Evolutionary conservation across 2,113 vertebrate genomes (phyloP).

Genomic region (Osmerus eperlanus): DNA sequence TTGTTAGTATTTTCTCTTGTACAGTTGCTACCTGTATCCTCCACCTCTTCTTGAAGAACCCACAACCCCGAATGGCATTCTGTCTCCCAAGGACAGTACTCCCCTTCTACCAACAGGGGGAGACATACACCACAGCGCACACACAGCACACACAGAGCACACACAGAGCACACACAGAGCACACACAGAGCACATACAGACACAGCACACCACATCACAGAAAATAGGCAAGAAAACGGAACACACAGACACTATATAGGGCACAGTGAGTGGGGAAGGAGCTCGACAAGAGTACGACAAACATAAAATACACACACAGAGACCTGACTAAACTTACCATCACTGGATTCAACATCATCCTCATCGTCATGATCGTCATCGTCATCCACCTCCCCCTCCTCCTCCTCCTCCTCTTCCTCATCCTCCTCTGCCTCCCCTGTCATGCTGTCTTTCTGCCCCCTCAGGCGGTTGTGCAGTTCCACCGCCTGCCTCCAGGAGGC

Average conservation of each 20-base stretch:
- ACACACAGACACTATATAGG: not conserved
- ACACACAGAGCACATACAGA: conserved; percentile 21
- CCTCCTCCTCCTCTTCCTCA: not conserved
- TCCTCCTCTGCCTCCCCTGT: conserved; percentile 46
- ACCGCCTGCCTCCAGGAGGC: conserved; percentile 78
- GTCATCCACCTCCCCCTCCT: conserved; percentile 30
- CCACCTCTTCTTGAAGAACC: conserved; percentile 80
- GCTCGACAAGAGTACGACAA: not conserved
- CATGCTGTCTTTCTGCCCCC: conserved; percentile 62
- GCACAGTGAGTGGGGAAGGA: not conserved
- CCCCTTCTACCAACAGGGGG: conserved; percentile 83
- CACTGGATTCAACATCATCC: conserved; percentile 75
- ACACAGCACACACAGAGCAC: conserved; percentile 31
- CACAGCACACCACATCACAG: not conserved
- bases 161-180: conserved; percentile 18
- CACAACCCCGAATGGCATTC: conserved; percentile 80
- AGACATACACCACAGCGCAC: conserved; percentile 54
- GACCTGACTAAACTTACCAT: conserved; percentile 67
- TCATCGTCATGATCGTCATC: conserved; percentile 45
- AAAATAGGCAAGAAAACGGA: not conserved
- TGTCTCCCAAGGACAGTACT: conserved; percentile 83
- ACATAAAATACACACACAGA: not conserved
- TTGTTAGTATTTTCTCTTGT: conserved; percentile 10
- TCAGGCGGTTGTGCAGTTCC: conserved; percentile 71
- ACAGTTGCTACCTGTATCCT: conserved; percentile 78